These are phyloP conservation scores for Hippocampus mohnikei DNA, from an alignment of 2,113 vertebrate genomes.

Conservation along the genomic window DNA sequence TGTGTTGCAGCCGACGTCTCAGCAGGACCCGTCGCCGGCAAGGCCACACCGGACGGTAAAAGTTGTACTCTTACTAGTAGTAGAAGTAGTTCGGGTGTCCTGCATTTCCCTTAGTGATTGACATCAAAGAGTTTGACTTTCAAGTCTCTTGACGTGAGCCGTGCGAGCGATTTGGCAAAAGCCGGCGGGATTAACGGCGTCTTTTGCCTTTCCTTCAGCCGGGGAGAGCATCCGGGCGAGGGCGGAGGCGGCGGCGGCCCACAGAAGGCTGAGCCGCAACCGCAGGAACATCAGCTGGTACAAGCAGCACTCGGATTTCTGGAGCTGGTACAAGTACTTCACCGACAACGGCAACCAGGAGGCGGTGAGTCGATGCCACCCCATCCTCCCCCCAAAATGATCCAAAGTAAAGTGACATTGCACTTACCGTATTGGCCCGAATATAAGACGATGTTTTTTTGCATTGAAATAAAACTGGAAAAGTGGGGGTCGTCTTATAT, in stretches of 20 bases:
- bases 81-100: too few relatives aligned
- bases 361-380: slow-evolving; percentile 66
- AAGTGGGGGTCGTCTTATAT: too few relatives aligned
- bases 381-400: background rate
- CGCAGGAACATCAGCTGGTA: slow-evolving; percentile 79
- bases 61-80: too few relatives aligned
- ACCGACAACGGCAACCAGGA: slow-evolving; percentile 72
- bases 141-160: too few relatives aligned
- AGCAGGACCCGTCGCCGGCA: slow-evolving; percentile 61
- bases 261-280: slow-evolving; percentile 66
- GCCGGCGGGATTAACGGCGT: background rate
- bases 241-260: slow-evolving; percentile 7
- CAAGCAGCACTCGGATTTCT: slow-evolving; percentile 78
- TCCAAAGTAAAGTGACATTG: too few relatives aligned
- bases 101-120: too few relatives aligned
- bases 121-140: too few relatives aligned
- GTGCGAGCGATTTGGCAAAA: background rate
- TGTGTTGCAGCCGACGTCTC: slow-evolving; percentile 60
- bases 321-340: slow-evolving; percentile 79
- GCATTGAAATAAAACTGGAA: too few relatives aligned
- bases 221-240: slow-evolving; percentile 46
- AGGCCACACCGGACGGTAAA: slow-evolving; percentile 63
- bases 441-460: too few relatives aligned
- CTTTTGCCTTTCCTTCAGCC: slow-evolving; percentile 8
- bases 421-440: too few relatives aligned